Evolutionary conservation across 2,888 invertebrate genomes (phyloP).

Genomic region (Sphecodes monilicornis): DNA sequence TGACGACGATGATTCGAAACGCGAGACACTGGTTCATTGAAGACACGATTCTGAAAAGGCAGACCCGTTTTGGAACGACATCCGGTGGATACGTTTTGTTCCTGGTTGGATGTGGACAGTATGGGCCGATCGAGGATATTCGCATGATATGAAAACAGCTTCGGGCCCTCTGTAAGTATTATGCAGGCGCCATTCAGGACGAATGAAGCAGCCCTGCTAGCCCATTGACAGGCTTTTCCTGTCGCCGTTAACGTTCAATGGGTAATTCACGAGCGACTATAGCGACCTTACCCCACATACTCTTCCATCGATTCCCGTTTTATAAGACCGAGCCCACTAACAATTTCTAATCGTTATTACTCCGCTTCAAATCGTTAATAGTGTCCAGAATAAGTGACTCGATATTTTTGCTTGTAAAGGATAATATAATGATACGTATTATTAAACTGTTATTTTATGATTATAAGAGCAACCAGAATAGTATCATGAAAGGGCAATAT

Average conservation of each 20-base stretch:
- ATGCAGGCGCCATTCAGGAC: slow-evolving; percentile 42
- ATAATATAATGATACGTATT: not conserved
- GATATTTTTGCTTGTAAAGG: not conserved
- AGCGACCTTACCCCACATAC: slow-evolving; percentile 52
- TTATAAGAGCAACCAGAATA: too few relatives aligned
- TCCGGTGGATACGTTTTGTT: not conserved
- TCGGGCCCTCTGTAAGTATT: slow-evolving; percentile 32
- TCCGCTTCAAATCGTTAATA: not conserved
- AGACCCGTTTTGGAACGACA: slow-evolving; percentile 25
- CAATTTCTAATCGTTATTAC: not conserved
- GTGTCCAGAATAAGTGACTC: not conserved
- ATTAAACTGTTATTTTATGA: not conserved
- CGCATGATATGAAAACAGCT: slow-evolving; percentile 43
- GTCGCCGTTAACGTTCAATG: slow-evolving; percentile 44
- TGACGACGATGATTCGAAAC: not conserved
- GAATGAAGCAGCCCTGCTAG: slow-evolving; percentile 40
- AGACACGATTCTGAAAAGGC: slow-evolving; percentile 3
- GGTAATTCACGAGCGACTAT: slow-evolving; percentile 45
- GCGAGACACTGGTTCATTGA: not conserved
- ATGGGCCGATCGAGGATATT: slow-evolving; percentile 15
- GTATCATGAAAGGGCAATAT: not conserved
- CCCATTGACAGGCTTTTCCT: slow-evolving; percentile 54
- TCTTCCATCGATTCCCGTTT: not conserved
- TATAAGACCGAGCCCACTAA: not conserved
- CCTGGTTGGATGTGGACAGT: not conserved